Conservation (phyloP, 2,888 invertebrate genomes). For the Idaea dimidiata region DNA sequence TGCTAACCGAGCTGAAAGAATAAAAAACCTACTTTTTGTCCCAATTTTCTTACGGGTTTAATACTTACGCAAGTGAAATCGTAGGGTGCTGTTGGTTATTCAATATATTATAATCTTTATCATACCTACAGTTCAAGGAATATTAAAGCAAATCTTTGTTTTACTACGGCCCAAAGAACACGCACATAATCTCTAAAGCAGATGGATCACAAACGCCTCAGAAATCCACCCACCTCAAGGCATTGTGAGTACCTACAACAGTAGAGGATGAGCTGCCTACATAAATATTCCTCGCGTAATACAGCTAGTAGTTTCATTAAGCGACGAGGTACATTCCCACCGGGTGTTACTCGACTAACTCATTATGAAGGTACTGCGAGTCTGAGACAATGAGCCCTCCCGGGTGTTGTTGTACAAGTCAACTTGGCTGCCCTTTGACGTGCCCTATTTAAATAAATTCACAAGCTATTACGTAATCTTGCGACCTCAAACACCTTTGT, state of each 20-base stretch:
- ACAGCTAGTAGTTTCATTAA: conserved; percentile 18
- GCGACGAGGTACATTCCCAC: conserved; percentile 24
- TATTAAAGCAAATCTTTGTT: background rate
- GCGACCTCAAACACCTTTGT: conserved; percentile 19
- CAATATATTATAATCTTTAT: too few species aligned
- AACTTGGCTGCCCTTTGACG: conserved; percentile 37
- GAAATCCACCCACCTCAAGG: background rate
- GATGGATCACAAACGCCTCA: background rate
- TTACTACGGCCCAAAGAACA: background rate
- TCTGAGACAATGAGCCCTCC: conserved; percentile 46
- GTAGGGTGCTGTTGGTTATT: too few species aligned
- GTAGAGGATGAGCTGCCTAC: background rate
- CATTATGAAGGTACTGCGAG: conserved; percentile 44
- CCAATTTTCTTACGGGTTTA: too few species aligned
- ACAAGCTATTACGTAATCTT: conserved; percentile 22
- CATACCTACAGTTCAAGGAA: background rate
- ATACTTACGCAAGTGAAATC: too few species aligned
- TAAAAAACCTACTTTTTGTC: too few species aligned
- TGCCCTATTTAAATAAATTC: conserved; percentile 39
- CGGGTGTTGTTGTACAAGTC: conserved; percentile 32
- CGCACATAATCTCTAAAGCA: background rate
- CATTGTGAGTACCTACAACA: background rate
- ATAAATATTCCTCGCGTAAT: conserved; percentile 1
- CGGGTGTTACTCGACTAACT: conserved; percentile 33
- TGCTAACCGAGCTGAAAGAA: too few species aligned